Evolutionary conservation across 2,888 invertebrate species (phyloP), one percentile per base, ranked within the genome.

Genomic region (Sphaerolaimus hirsutus): DNA sequence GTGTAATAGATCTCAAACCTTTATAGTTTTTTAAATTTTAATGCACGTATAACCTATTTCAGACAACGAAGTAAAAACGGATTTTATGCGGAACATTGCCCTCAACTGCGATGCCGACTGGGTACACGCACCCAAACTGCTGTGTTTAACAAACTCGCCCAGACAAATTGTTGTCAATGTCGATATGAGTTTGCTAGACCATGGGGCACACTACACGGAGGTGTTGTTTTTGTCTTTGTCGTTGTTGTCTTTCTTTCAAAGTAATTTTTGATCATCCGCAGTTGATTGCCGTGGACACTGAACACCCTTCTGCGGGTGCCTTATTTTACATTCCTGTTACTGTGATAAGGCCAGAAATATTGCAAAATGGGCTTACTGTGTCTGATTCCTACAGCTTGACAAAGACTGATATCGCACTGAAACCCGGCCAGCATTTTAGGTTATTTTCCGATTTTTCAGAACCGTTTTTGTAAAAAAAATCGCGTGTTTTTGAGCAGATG

Each of bases 281-380:
- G 66, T 55, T 93, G 50, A 73, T 76, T 59, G 91, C 80, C 1
- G 87, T 76, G 68, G 91, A 93, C 68, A 75, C 78, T 3, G 68
- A 69, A 17, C 76, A 78, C 62, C 69, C 79, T 26, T 76, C 75
- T 43, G 82, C 86, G 65, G 93, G 93, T 1, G 78, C 84, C 1
- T 73, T 93, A 51, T 86, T 91, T 68, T 76, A 79, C 59, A 74
- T 97, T 52, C 83, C 89, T 2, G 71, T 93, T 38, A 87, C 89
- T 0, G 77, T 89, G 5, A 40, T 40, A 12, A 23, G 14, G 19
- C 40, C 40, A 5, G 40, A 40, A 4, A 4, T 12, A 4, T 38
- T 5, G n/a, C n/a, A n/a, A n/a, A n/a, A n/a, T n/a, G n/a, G n/a
- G n/a, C n/a, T n/a, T n/a, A n/a, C n/a, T n/a, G n/a, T n/a, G n/a